Conservation (phyloP, 2,888 invertebrate genomes). For the Lasioglossum marginatum region DNA sequence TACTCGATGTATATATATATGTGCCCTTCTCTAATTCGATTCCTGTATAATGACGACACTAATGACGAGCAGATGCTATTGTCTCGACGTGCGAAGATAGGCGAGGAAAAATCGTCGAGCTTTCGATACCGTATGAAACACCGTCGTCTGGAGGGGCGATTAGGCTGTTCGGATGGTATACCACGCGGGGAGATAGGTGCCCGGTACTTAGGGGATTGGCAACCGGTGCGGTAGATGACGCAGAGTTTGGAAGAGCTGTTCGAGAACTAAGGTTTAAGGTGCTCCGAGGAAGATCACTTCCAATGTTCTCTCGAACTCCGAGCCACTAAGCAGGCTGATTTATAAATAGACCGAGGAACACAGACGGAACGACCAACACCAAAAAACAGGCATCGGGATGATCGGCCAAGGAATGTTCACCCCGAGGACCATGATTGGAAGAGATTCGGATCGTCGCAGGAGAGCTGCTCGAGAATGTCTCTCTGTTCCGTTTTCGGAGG, state of each 20-base stretch:
- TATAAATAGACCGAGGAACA: constrained; percentile 75
- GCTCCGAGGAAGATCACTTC: constrained; percentile 56
- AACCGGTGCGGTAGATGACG: constrained; percentile 22
- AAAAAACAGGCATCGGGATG: constrained; percentile 74
- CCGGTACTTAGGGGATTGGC: neutral
- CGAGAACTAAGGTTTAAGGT: constrained; percentile 56
- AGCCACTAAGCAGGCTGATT: constrained; percentile 68
- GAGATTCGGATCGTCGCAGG: neutral
- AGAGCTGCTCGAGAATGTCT: neutral
- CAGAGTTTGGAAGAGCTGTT: constrained; percentile 36
- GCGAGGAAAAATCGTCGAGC: neutral
- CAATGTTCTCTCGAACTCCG: constrained; percentile 70
- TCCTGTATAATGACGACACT: constrained; percentile 43
- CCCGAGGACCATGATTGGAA: constrained; percentile 57
- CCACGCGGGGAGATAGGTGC: neutral
- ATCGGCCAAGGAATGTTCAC: constrained; percentile 78
- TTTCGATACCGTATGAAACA: neutral
- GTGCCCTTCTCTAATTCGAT: constrained; percentile 37
- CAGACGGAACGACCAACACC: constrained; percentile 71
- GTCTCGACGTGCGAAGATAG: neutral
- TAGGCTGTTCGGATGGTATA: neutral
- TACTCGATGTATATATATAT: neutral
- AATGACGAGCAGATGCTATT: constrained; percentile 37
- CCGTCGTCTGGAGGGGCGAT: neutral
- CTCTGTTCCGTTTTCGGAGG: neutral